Percentiles rank a stretch among this genome's conserved stretches.
Evolutionary conservation across 2,113 vertebrate genomes (phyloP).

Genomic region (Diphyllodes magnificus): DNA sequence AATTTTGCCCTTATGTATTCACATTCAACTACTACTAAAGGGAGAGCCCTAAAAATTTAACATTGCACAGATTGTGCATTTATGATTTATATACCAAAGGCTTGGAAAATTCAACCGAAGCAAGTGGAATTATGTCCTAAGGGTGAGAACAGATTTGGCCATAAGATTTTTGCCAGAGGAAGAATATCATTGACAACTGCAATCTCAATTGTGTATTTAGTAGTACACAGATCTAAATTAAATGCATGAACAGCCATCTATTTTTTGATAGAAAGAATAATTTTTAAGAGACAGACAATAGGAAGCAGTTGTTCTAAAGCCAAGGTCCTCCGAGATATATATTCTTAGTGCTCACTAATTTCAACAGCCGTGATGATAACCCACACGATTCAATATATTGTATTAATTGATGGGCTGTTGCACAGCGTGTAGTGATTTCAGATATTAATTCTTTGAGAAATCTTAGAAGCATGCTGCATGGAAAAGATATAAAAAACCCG

Average conservation of each 20-base stretch:
- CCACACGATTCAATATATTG: neutral
- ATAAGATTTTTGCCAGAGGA: neutral
- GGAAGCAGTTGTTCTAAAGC: neutral
- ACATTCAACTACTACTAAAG: neutral
- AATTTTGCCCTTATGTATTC: neutral
- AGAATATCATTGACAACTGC: neutral
- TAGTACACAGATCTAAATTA: neutral
- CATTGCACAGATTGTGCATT: neutral
- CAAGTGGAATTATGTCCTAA: neutral
- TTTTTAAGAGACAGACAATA: neutral
- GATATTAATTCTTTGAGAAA: neutral
- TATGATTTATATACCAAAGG: constrained; percentile 26
- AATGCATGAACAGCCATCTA: neutral
- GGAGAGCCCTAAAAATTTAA: constrained; percentile 34
- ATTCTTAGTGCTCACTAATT: neutral
- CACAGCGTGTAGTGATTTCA: neutral
- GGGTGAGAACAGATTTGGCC: neutral
- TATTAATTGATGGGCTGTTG: neutral
- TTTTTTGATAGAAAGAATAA: neutral
- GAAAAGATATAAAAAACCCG: neutral
- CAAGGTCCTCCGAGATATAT: neutral
- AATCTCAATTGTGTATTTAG: neutral
- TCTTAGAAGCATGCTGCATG: neutral
- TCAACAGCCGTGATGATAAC: neutral
- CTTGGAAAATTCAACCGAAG: neutral